phyloP scores from a whole-genome alignment of 1,140 invertebrate species.

The Anoplophora glabripennis region DNA sequence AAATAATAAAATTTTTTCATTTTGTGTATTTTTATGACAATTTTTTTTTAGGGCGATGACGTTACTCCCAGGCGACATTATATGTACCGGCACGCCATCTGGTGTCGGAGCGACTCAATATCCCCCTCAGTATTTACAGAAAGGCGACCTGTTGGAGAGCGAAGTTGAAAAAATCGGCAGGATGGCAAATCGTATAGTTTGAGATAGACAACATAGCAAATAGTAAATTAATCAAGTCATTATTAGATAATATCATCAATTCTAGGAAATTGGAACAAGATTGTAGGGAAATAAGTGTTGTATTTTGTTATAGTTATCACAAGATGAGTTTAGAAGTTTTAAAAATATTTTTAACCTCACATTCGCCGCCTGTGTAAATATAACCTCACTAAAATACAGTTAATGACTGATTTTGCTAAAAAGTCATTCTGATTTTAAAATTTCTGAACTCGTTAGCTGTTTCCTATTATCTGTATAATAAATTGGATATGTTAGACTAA shows the following conservation, averaged over 20 bases:
- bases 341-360: too few relatives aligned
- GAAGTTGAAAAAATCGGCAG: slow-evolving; percentile 75
- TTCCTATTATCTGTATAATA: background rate
- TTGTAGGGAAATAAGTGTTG: too few relatives aligned
- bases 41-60: slow-evolving; percentile 55
- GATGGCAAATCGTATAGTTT: slow-evolving; percentile 62
- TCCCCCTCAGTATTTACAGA: slow-evolving; percentile 74
- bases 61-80: slow-evolving; percentile 77
- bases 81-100: slow-evolving; percentile 81
- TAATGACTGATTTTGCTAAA: background rate
- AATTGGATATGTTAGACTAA: too few relatives aligned
- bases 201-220: background rate
- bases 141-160: slow-evolving; percentile 73
- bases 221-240: too few relatives aligned
- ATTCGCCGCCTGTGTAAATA: too few relatives aligned
- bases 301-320: too few relatives aligned
- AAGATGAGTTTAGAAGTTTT: too few relatives aligned
- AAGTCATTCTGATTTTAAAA: background rate
- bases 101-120: slow-evolving; percentile 75
- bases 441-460: too few relatives aligned
- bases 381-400: background rate
- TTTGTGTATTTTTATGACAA: too few relatives aligned
- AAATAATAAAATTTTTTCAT: too few relatives aligned
- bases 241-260: too few relatives aligned
- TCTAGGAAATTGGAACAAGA: too few relatives aligned